Conservation (phyloP, 1,140 invertebrate species). For the Drosophila sechellia region DNA sequence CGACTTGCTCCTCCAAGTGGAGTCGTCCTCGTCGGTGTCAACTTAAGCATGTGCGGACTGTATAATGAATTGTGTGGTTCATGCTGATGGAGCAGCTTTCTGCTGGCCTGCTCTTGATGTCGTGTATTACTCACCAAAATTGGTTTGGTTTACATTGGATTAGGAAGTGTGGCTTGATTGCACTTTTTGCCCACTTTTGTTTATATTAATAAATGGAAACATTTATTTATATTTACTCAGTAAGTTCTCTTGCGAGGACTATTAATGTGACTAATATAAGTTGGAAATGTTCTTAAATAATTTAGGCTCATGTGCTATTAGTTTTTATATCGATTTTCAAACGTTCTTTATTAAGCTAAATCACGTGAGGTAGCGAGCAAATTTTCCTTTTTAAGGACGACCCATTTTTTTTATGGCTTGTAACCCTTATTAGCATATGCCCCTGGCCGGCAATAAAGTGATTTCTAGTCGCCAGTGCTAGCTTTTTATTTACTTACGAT, state of each 20-base stretch:
- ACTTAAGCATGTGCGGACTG: conserved; percentile 34
- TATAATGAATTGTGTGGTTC: conserved; percentile 38
- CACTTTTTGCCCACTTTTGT: background rate
- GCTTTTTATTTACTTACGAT: conserved; percentile 2
- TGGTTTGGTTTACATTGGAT: conserved; percentile 4
- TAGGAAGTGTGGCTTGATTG: background rate
- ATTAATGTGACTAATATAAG: background rate
- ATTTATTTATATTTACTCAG: conserved; percentile 1
- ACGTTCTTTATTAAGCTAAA: background rate
- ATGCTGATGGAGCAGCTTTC: conserved; percentile 22
- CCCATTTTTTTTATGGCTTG: conserved; percentile 21
- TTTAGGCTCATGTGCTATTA: background rate
- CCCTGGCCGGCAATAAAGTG: conserved; percentile 13
- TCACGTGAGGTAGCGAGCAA: conserved; percentile 2
- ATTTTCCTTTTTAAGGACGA: background rate
- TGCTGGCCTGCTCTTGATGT: conserved; percentile 11
- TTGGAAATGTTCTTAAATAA: too few relatives aligned
- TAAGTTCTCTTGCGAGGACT: too few relatives aligned
- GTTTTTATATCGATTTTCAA: too few relatives aligned
- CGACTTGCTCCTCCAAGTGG: background rate
- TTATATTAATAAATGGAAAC: background rate
- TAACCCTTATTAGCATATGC: conserved; percentile 19
- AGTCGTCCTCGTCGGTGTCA: conserved; percentile 23
- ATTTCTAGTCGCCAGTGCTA: background rate
- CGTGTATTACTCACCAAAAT: conserved; percentile 18